Base-by-base conservation (phyloP, 2,888 invertebrate genomes). In the Morinoia aosen region DNA sequence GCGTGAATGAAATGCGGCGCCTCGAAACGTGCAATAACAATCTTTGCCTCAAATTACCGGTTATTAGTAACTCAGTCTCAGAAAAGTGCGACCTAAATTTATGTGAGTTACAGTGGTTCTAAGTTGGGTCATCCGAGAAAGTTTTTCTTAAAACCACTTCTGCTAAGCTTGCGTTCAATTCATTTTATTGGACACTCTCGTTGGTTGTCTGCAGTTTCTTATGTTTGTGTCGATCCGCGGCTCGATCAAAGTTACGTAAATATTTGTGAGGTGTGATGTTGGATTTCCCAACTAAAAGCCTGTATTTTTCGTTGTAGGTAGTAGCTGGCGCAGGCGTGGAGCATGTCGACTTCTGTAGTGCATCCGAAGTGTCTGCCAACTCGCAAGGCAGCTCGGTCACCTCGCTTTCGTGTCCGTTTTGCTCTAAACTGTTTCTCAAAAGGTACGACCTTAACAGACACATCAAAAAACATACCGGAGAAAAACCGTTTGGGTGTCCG, bases 401-500 rank as follows among this genome's bases (percentile, higher is more conserved):
- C 58, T 57, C 19, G 5, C 95, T 95, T 64, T 40, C 58, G 61
- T 95, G 95, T 95, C 95, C 95, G 33, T 64, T 58, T 58, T 95
- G 95, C 64, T 4, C 95, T 64, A 95, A 48, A 58, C 39, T 12
- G 39, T 95, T 95, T 95, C 10, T 64, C 48, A 95, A 64, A 64
- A 95, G 58, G 64, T 61, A 64, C 40, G 95, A 96, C 95, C 95
- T 96, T 94, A 96, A 96, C 76, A 95, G 96, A 94, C 96, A 96
- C 88, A 95, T 96, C 48, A 96, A 96, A 95, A 96, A 95, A 48
- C 96, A 96, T 91, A 96, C 96, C 11, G 96, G 96, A 64, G 96
- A 96, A 95, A 96, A 96, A 95, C 96, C 96, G 90, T 96, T 96
- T 95, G 96, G 93, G 33, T 96, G 96, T 91, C 96, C 96, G 91